phyloP scores from a whole-genome alignment of 2,888 invertebrate species.

The Agrotis puta region DNA sequence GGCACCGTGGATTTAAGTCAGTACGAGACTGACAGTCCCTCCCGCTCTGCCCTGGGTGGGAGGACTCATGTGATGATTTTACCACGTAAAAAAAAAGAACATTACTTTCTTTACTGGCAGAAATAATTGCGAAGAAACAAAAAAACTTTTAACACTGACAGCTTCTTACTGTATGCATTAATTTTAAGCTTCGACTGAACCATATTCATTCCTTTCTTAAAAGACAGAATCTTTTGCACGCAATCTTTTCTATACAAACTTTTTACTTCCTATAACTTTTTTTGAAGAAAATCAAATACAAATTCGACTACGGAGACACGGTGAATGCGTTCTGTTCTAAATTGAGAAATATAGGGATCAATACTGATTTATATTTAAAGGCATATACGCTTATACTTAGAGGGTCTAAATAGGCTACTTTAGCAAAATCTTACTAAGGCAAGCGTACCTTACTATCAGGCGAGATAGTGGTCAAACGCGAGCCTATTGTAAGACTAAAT shows the following conservation, averaged over 20 bases:
- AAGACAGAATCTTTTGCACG: slow-evolving; percentile 26
- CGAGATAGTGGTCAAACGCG: too few relatives aligned
- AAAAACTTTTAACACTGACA: slow-evolving; percentile 1
- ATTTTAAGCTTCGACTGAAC: slow-evolving; percentile 57
- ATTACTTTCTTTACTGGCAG: too few relatives aligned
- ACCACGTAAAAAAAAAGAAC: too few relatives aligned
- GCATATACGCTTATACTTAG: not conserved
- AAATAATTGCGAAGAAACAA: too few relatives aligned
- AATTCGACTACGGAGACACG: slow-evolving; percentile 16
- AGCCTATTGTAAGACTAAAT: too few relatives aligned
- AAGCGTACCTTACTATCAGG: too few relatives aligned
- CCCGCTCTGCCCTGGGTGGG: too few relatives aligned
- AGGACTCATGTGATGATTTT: too few relatives aligned
- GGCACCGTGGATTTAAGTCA: too few relatives aligned
- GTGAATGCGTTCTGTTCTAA: not conserved
- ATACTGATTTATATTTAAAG: not conserved
- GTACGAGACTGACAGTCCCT: too few relatives aligned
- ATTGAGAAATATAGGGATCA: not conserved
- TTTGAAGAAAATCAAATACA: slow-evolving; percentile 29
- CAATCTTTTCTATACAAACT: not conserved
- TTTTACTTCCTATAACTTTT: not conserved
- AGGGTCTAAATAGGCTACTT: not conserved
- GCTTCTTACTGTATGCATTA: not conserved
- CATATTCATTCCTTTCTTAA: slow-evolving; percentile 49
- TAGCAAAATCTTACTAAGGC: too few relatives aligned